These are phyloP conservation scores for Ganaspis sp. DNA, from an alignment of 1,140 invertebrate genomes.

Conservation along the genomic window DNA sequence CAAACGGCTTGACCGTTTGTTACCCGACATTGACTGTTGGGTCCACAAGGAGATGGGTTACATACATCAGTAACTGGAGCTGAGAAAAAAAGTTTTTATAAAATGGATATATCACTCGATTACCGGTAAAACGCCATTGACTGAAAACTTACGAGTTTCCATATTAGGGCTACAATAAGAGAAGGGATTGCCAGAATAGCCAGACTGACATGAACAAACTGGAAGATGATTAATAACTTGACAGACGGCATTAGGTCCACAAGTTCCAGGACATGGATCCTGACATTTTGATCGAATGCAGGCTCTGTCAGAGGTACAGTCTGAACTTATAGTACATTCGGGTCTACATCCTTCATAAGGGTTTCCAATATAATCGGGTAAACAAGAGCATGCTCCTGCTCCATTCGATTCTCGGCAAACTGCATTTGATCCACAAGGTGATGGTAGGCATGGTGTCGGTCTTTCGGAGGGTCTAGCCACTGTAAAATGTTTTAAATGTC, in stretches of 20 bases:
- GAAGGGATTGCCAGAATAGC: slow-evolving; percentile 85
- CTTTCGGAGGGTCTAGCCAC: slow-evolving; percentile 46
- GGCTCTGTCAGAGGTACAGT: slow-evolving; percentile 79
- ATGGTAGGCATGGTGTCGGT: slow-evolving; percentile 82
- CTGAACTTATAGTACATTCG: slow-evolving; percentile 81
- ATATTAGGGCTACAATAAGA: slow-evolving; percentile 52
- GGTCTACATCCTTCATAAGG: slow-evolving; percentile 82
- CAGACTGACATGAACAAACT: slow-evolving; percentile 82
- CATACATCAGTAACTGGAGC: slow-evolving; percentile 71
- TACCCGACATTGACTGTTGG: slow-evolving; percentile 78
- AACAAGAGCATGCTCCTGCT: slow-evolving; percentile 80
- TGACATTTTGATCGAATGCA: slow-evolving; percentile 82
- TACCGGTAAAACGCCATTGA: neutral
- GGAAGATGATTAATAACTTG: slow-evolving; percentile 85
- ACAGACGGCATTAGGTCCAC: slow-evolving; percentile 84
- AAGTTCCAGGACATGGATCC: slow-evolving; percentile 86
- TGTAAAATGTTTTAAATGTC: slow-evolving; percentile 10
- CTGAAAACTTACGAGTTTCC: slow-evolving; percentile 52
- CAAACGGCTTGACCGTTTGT: slow-evolving; percentile 81
- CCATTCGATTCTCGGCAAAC: slow-evolving; percentile 80
- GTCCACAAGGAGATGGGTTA: slow-evolving; percentile 77
- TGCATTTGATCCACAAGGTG: slow-evolving; percentile 87
- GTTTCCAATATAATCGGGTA: slow-evolving; percentile 79
- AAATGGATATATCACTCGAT: neutral
- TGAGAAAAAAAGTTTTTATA: slow-evolving; percentile 22